These are phyloP conservation scores for Steinernema scapterisci DNA, from an alignment of 2,888 invertebrate species.

Conservation along the genomic window DNA sequence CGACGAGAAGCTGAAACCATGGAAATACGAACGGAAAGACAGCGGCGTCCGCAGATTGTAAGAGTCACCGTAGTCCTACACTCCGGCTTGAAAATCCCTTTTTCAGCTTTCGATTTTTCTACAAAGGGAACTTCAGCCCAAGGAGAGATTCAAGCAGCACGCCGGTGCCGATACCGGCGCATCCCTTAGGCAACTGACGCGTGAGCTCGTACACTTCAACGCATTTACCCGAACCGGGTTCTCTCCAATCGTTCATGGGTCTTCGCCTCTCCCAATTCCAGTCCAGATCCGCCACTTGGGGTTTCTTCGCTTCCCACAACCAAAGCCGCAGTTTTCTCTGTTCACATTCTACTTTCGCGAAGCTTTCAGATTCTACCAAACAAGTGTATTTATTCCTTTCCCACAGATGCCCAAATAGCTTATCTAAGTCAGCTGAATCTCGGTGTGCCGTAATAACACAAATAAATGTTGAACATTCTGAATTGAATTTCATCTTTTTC, in stretches of 20 bases:
- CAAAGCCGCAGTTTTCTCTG: not conserved
- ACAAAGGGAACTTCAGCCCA: conserved; percentile 22
- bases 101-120: conserved; percentile 23
- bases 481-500: conserved; percentile 10
- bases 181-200: conserved; percentile 13
- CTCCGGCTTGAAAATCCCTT: no score
- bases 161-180: conserved; percentile 12
- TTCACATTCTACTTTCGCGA: not conserved
- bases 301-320: not conserved
- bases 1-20: conserved; percentile 85
- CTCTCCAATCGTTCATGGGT: not conserved
- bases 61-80: not conserved
- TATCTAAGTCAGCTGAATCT: conserved; percentile 31
- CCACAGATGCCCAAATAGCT: conserved; percentile 15
- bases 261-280: no score
- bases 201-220: not conserved
- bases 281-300: not conserved
- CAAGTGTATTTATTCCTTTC: conserved; percentile 3
- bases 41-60: conserved; percentile 48
- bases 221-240: conserved; percentile 27
- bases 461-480: not conserved
- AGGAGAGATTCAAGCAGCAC: conserved; percentile 1
- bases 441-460: conserved; percentile 17
- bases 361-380: conserved; percentile 21
- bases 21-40: conserved; percentile 74